Conservation (phyloP, 1,140 invertebrate species). For the Drosophila kepulauana region DNA sequence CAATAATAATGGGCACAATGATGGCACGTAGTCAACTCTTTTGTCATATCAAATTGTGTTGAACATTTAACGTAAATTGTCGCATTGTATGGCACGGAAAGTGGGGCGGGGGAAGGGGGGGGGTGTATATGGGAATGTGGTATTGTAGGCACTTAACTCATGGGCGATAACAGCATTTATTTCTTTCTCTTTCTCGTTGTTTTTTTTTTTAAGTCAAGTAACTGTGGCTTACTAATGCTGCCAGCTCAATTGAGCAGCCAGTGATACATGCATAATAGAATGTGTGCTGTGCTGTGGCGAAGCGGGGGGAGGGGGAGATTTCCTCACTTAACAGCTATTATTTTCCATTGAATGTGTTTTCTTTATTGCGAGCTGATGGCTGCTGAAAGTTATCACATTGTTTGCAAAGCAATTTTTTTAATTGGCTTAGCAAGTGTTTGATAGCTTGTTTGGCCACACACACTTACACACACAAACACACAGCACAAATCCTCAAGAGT, state of each 20-base stretch:
- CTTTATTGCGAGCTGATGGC: constrained; percentile 19
- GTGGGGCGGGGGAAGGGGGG: background rate
- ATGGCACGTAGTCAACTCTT: constrained; percentile 81
- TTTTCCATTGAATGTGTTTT: constrained; percentile 33
- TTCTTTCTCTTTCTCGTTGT: background rate
- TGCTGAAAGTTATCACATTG: constrained; percentile 15
- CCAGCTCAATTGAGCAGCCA: constrained; percentile 24
- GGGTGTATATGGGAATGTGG: background rate
- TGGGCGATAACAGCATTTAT: constrained; percentile 19
- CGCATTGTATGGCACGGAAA: constrained; percentile 53
- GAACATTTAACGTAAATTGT: constrained; percentile 82
- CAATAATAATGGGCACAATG: constrained; percentile 73
- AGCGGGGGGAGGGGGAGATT: background rate
- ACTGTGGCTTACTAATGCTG: constrained; percentile 12
- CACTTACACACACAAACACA: too few species aligned
- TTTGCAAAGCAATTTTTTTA: constrained; percentile 53
- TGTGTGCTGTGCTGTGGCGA: background rate
- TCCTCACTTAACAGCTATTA: constrained; percentile 13
- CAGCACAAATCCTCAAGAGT: constrained; percentile 12
- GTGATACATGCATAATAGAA: constrained; percentile 16
- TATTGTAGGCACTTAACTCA: constrained; percentile 75
- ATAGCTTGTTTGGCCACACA: constrained; percentile 29
- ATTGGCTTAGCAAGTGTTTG: constrained; percentile 63
- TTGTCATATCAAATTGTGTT: constrained; percentile 82
- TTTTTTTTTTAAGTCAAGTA: constrained; percentile 8